phyloP scores from a whole-genome alignment of 2,113 vertebrate species.

The Pelecanus crispus region DNA sequence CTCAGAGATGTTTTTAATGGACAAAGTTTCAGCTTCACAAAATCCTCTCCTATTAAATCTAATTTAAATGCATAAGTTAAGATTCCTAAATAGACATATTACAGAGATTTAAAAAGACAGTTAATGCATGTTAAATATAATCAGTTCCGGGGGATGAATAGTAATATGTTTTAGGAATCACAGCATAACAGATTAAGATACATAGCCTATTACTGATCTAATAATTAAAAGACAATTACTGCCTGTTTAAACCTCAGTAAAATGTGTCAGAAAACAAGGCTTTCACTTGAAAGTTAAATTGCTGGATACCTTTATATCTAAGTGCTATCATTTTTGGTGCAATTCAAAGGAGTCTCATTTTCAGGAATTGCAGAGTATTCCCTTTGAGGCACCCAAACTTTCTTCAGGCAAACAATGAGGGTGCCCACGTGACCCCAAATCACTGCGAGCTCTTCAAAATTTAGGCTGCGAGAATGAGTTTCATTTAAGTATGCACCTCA shows the following conservation, averaged over 20 bases:
- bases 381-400: background rate
- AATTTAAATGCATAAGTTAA: conserved; percentile 19
- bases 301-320: no score
- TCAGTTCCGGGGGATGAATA: background rate
- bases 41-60: background rate
- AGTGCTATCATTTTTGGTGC: background rate
- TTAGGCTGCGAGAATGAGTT: background rate
- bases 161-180: background rate
- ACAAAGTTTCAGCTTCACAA: background rate
- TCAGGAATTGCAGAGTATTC: background rate
- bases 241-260: background rate
- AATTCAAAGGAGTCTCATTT: background rate
- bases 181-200: background rate
- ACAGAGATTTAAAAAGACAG: background rate
- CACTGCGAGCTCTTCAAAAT: background rate
- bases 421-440: no score
- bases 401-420: fast-evolving
- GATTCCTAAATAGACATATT: background rate
- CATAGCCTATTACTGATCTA: background rate
- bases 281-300: background rate
- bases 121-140: background rate
- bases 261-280: background rate
- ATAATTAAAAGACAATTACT: background rate
- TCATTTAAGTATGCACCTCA: background rate
- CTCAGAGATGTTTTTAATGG: background rate